Percentiles rank a stretch among this genome's conserved stretches.
Evolutionary conservation across 2,888 invertebrate species (phyloP).

Genomic region (Rhagophthalmus giganteus): DNA sequence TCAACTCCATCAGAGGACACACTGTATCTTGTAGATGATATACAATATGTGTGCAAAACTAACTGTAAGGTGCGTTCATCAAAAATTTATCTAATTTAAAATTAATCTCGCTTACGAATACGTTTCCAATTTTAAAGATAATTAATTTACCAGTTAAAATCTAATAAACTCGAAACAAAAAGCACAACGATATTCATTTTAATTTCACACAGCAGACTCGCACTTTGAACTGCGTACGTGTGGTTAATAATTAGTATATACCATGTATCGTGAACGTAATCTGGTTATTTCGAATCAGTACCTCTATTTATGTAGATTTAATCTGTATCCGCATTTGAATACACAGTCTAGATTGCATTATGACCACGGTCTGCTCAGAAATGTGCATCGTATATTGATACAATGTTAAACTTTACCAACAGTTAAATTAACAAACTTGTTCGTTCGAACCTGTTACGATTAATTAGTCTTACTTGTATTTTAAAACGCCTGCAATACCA

Average conservation of each 20-base stretch:
- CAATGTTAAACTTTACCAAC: not conserved
- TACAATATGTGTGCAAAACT: too few species aligned
- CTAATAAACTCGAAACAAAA: too few species aligned
- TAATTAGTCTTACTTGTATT: not conserved
- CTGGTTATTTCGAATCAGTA: constrained; percentile 27
- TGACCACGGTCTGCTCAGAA: constrained; percentile 7
- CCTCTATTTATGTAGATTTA: constrained; percentile 27
- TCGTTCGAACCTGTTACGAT: not conserved
- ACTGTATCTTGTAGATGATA: too few species aligned
- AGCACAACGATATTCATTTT: constrained; percentile 14
- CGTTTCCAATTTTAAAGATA: too few species aligned
- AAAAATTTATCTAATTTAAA: too few species aligned
- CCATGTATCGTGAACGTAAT: constrained; percentile 19
- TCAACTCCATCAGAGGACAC: too few species aligned
- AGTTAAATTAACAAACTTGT: not conserved
- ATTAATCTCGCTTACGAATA: too few species aligned
- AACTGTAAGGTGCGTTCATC: too few species aligned
- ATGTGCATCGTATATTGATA: constrained; percentile 12
- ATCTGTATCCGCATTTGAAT: constrained; percentile 18
- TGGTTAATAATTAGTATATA: constrained; percentile 3
- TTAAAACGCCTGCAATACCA: too few species aligned
- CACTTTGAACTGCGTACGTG: not conserved
- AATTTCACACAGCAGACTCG: constrained; percentile 7
- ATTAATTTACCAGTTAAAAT: too few species aligned
- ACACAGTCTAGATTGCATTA: constrained; percentile 13